Evolutionary conservation across 2,888 invertebrate species (phyloP), one percentile per base, ranked within the genome.

Genomic region (Epistrophe grossulariae): DNA sequence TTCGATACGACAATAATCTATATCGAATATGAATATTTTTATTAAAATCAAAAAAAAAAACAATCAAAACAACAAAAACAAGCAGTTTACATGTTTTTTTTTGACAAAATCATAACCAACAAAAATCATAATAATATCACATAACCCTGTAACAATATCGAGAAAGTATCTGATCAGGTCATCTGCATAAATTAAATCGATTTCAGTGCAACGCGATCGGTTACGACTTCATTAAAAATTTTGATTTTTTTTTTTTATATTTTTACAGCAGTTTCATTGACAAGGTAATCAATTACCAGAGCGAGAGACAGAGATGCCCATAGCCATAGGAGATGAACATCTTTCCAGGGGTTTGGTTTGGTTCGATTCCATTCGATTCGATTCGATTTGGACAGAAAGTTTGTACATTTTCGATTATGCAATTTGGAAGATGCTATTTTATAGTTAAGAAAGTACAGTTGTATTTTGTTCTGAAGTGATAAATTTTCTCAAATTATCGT

Each of bases 161-260:
- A 68, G 80, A 80, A 80, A 80, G 80, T 80, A 74, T 79, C 79
- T 80, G 79, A 79, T 74, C 80, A 43, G 50, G 43, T 60, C 68
- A 31, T 48, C 48, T 71, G 78, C 59, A 83, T 83, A 83, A 66
- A 83, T 83, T 83, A 68, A 19, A 78, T 78, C 68, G 17, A 60
- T 73, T 73, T 55, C 60, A 62, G 40, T 79, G 60, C 72, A 78
- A 31, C 31, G 50, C 60, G 73, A 73, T 83, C 83, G 78, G 78
- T 83, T 83, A 83, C 83, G 78, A 78, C 78, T 83, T 83, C 72
- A 83, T 83, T 83, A 83, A 83, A 83, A 52, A 43, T 35, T 43
- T 66, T 79, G 77, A 11, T 50, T 68, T 35, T 66, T 43, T 4
- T 24, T 13, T 60, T 40, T 60, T 62, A 9, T 31, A 15, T 68